These are phyloP conservation scores for Novumbra hubbsi DNA, from an alignment of 2,797 vertebrate genomes.

Conservation along the genomic window DNA sequence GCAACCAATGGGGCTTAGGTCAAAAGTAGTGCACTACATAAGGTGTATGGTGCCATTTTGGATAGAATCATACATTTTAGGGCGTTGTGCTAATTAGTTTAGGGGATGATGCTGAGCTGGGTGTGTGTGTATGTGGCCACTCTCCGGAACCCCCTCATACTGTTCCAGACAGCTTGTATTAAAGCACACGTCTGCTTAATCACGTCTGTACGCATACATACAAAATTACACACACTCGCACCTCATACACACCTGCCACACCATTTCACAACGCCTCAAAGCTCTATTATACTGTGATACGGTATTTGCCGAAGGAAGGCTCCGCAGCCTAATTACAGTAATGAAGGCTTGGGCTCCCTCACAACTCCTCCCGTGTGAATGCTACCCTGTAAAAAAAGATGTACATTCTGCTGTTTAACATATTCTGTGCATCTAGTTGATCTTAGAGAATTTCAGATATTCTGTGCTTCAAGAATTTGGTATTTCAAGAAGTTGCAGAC, in stretches of 20 bases:
- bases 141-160: conserved; percentile 48
- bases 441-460: too few relatives aligned
- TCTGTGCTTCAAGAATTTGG: too few relatives aligned
- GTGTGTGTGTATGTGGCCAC: conserved; percentile 36
- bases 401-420: too few relatives aligned
- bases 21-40: not conserved
- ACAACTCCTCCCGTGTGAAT: conserved; percentile 7
- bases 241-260: not conserved
- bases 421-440: too few relatives aligned
- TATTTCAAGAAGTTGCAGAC: too few relatives aligned
- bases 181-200: conserved; percentile 66
- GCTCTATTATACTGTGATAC: conserved; percentile 61
- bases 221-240: not conserved
- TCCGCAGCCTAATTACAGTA: conserved; percentile 56
- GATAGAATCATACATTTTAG: conserved; percentile 43
- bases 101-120: conserved; percentile 54
- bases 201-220: conserved; percentile 4
- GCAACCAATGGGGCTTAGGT: not conserved
- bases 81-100: conserved; percentile 65
- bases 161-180: conserved; percentile 58
- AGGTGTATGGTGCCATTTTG: not conserved
- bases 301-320: conserved; percentile 60
- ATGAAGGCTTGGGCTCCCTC: conserved; percentile 55
- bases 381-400: not conserved
- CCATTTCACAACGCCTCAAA: conserved; percentile 48